A percentile compares a stretch with the other conserved stretches of the same genome.
Conservation (phyloP, 1,140 invertebrate species). For the Neuroterus valhalla region DNA sequence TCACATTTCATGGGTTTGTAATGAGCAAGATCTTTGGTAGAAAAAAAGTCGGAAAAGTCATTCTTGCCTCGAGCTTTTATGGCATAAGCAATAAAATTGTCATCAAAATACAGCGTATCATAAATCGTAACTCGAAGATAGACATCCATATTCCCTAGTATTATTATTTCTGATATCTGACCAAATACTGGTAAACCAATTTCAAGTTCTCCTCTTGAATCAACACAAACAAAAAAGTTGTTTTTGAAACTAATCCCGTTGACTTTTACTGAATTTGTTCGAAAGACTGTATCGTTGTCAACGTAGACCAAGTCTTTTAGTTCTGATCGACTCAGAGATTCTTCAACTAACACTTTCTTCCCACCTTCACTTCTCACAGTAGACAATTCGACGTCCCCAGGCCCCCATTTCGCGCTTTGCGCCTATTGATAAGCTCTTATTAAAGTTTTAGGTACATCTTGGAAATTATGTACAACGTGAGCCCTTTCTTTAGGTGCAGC, state of each 20-base stretch:
- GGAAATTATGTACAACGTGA: constrained; percentile 38
- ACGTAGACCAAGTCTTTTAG: background rate
- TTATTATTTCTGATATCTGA: background rate
- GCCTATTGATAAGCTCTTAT: constrained; percentile 33
- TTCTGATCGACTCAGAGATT: background rate
- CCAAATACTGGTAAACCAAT: background rate
- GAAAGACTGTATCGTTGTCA: background rate
- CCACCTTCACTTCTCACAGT: background rate
- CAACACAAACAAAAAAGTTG: background rate
- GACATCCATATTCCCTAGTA: background rate
- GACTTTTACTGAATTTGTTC: background rate
- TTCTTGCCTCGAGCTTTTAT: background rate
- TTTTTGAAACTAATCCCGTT: background rate
- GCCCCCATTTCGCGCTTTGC: constrained; percentile 36
- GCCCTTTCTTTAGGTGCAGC: constrained; percentile 34
- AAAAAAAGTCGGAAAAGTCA: no score
- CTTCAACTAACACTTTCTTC: background rate
- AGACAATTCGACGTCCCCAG: constrained; percentile 7
- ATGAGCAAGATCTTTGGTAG: no score
- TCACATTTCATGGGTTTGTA: no score
- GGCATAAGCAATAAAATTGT: background rate
- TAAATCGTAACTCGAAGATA: background rate
- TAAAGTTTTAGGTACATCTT: constrained; percentile 40
- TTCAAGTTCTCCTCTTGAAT: background rate
- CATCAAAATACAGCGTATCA: background rate